A percentile compares a stretch with the other conserved stretches of the same genome.
Conservation (phyloP, 2,113 vertebrate species). For the Clinocottus analis region DNA sequence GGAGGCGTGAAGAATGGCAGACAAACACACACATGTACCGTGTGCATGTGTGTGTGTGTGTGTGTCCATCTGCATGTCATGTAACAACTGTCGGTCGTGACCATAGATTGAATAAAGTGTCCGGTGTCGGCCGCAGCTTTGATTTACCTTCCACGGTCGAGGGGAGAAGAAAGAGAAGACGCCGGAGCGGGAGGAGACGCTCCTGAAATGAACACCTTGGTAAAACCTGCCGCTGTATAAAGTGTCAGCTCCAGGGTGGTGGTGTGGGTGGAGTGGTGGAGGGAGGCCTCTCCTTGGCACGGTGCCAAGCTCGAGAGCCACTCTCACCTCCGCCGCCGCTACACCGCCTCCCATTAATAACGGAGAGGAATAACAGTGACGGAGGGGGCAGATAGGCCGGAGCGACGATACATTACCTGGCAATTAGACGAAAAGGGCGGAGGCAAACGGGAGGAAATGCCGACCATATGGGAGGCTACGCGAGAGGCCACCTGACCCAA, state of each 20-base stretch:
- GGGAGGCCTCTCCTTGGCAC: slow-evolving; percentile 76
- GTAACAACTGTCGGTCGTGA: slow-evolving; percentile 51
- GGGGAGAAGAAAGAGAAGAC: slow-evolving; percentile 58
- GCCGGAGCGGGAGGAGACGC: slow-evolving; percentile 61
- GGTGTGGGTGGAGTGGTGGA: too few species aligned
- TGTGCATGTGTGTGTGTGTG: slow-evolving; percentile 3
- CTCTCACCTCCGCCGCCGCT: slow-evolving; percentile 55
- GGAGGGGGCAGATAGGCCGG: slow-evolving; percentile 50
- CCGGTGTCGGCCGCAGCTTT: slow-evolving; percentile 74
- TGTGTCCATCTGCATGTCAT: slow-evolving; percentile 46
- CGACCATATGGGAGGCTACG: slow-evolving; percentile 82
- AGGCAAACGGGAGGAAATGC: slow-evolving; percentile 64
- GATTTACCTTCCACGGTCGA: slow-evolving; percentile 72
- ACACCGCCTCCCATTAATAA: slow-evolving; percentile 72
- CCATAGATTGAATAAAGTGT: slow-evolving; percentile 66
- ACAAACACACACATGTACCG: slow-evolving; percentile 15
- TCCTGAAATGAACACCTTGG: slow-evolving; percentile 85
- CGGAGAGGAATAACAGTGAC: slow-evolving; percentile 65
- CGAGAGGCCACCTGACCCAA: slow-evolving; percentile 78
- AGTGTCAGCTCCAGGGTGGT: slow-evolving; percentile 75
- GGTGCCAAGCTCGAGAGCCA: slow-evolving; percentile 67
- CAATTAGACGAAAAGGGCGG: slow-evolving; percentile 77
- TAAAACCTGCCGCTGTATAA: slow-evolving; percentile 84
- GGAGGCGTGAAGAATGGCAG: slow-evolving; percentile 34
- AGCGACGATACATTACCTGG: slow-evolving; percentile 81